Evolutionary conservation across 2,113 vertebrate species (phyloP).

Genomic region (Leptobrachium leishanense): DNA sequence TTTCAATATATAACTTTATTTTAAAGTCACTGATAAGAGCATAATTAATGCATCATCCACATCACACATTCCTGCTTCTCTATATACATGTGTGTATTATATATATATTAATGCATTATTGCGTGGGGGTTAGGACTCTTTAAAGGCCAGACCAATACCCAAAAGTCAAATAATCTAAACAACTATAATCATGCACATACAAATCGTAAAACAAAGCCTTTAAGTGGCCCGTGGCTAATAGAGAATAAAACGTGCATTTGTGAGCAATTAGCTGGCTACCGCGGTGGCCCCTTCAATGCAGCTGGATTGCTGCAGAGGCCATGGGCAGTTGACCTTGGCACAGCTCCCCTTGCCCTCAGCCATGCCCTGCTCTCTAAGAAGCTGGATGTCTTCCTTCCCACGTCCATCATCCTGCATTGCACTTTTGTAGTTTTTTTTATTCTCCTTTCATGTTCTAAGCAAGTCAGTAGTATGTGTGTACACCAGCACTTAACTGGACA

Average conservation of each 20-base stretch:
- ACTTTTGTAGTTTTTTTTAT: not conserved
- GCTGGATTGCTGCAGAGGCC: slow-evolving; percentile 3
- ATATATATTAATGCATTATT: too few species aligned
- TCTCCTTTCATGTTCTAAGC: slow-evolving; percentile 7
- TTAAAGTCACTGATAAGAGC: too few species aligned
- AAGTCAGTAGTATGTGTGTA: not conserved
- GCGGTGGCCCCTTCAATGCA: slow-evolving; percentile 18
- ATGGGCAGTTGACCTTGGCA: slow-evolving; percentile 17
- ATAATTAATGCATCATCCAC: too few species aligned
- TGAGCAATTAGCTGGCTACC: not conserved
- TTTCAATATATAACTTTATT: too few species aligned
- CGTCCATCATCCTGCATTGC: not conserved
- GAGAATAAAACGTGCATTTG: not conserved
- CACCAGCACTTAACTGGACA: not conserved
- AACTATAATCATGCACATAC: too few species aligned
- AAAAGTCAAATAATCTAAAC: too few species aligned
- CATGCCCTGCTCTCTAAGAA: slow-evolving; percentile 23
- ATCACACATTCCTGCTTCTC: too few species aligned
- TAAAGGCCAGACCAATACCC: too few species aligned
- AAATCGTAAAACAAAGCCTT: too few species aligned
- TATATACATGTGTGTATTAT: too few species aligned
- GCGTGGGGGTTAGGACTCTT: too few species aligned
- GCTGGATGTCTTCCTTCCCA: not conserved
- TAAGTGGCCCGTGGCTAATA: not conserved
- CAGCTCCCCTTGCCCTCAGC: slow-evolving; percentile 3